Evolutionary conservation across 1,140 invertebrate species (phyloP).

Genomic region (Pentalonia nigronervosa): DNA sequence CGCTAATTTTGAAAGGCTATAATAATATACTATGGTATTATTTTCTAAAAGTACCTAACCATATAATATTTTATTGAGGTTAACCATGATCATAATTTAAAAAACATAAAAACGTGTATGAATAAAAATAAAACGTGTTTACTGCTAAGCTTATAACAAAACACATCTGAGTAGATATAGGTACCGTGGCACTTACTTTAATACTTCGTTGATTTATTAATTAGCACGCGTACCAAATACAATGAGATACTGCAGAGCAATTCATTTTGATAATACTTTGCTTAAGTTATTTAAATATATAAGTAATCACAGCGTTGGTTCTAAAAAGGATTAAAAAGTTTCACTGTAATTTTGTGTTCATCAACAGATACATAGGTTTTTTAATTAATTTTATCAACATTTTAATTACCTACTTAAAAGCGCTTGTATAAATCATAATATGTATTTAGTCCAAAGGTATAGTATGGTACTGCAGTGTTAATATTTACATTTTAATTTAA

Average conservation of each 20-base stretch:
- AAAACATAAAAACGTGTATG: no score
- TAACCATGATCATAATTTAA: background rate
- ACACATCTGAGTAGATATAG: background rate
- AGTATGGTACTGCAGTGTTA: background rate
- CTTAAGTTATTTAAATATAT: background rate
- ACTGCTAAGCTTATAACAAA: background rate
- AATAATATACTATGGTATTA: background rate
- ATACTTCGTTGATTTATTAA: background rate
- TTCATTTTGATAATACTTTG: background rate
- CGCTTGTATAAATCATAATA: background rate
- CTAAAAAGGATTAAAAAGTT: slow-evolving; percentile 15
- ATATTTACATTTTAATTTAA: background rate
- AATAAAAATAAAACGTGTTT: no score
- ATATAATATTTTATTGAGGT: background rate
- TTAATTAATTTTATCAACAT: background rate
- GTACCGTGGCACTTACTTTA: background rate
- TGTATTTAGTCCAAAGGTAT: background rate
- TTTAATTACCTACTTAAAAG: background rate
- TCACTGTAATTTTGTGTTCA: background rate
- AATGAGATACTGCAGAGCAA: background rate
- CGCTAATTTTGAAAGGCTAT: background rate
- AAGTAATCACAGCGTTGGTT: background rate
- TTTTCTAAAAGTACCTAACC: background rate
- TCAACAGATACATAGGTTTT: background rate
- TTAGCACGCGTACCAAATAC: background rate